Evolutionary conservation across 1,140 invertebrate genomes (phyloP).

Genomic region (Eupeodes corollae): DNA sequence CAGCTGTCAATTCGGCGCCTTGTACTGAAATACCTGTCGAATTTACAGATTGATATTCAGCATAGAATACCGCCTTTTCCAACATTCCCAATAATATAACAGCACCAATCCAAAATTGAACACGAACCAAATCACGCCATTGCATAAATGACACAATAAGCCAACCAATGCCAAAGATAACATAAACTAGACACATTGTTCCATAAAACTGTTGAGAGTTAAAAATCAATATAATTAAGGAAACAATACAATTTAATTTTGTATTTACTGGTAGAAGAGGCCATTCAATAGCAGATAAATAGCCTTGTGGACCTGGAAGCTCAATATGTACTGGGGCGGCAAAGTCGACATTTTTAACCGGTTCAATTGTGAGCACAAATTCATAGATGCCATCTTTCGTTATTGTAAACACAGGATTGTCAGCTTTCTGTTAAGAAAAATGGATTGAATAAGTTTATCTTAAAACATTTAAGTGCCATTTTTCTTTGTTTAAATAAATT

Average conservation of each 20-base stretch:
- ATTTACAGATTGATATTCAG: conserved; percentile 73
- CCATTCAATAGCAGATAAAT: conserved; percentile 63
- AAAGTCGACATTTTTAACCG: conserved; percentile 25
- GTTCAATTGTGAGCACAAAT: conserved; percentile 35
- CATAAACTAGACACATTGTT: conserved; percentile 81
- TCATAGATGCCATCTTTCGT: conserved; percentile 45
- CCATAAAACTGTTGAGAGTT: conserved; percentile 62
- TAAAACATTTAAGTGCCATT: no score
- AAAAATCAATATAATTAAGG: conserved; percentile 2
- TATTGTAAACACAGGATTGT: conserved; percentile 37
- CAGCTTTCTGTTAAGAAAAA: conserved; percentile 17
- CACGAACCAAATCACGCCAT: conserved; percentile 82
- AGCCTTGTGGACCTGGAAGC: conserved; percentile 55
- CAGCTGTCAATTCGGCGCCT: conserved; percentile 65
- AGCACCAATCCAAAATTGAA: conserved; percentile 91
- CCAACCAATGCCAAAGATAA: conserved; percentile 73
- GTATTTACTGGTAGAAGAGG: conserved; percentile 51
- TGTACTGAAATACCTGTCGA: conserved; percentile 56
- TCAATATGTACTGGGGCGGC: conserved; percentile 47
- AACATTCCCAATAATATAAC: conserved; percentile 79
- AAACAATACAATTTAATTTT: neutral
- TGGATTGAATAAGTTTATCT: no score
- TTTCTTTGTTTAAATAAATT: no score
- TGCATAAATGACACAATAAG: conserved; percentile 69
- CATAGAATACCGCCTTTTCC: conserved; percentile 80